These are phyloP conservation scores for Neria commutata DNA, from an alignment of 2,888 invertebrate genomes.

Conservation along the genomic window DNA sequence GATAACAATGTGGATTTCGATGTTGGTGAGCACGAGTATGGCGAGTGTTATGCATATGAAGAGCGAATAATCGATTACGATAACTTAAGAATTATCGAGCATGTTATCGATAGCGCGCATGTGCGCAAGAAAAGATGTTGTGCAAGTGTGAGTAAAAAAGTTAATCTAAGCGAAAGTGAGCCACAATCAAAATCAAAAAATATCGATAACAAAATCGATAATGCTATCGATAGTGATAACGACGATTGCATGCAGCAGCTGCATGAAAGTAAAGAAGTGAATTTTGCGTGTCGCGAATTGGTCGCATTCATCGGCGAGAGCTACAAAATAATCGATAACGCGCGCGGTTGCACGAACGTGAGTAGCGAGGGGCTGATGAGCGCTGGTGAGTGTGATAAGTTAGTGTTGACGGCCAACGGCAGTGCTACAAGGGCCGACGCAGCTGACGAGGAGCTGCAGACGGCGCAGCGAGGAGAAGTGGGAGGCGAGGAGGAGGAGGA, in stretches of 20 bases:
- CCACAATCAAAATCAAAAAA: not conserved
- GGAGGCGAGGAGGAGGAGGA: conserved; percentile 32
- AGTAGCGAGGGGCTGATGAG: not conserved
- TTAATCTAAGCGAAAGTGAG: not conserved
- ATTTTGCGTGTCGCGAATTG: conserved; percentile 47
- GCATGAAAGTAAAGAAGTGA: conserved; percentile 26
- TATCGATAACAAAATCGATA: not conserved
- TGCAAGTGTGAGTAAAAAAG: conserved; percentile 3
- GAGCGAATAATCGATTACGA: conserved; percentile 51
- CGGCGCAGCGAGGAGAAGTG: not conserved
- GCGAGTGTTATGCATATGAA: conserved; percentile 24
- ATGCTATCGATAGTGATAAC: not conserved
- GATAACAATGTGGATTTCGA: conserved; percentile 24
- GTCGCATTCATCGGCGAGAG: conserved; percentile 54
- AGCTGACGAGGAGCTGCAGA: not conserved
- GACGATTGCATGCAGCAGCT: not conserved
- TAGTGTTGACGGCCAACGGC: not conserved
- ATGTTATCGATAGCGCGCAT: conserved; percentile 48
- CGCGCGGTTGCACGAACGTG: conserved; percentile 15
- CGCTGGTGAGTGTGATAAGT: not conserved
- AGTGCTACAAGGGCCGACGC: not conserved
- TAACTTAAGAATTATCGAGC: conserved; percentile 53
- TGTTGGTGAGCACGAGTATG: not conserved
- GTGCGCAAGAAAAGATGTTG: conserved; percentile 12
- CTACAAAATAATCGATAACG: conserved; percentile 46